Evolutionary conservation across 2,888 invertebrate genomes (phyloP).

Genomic region (Chrysomela aeneicollis): DNA sequence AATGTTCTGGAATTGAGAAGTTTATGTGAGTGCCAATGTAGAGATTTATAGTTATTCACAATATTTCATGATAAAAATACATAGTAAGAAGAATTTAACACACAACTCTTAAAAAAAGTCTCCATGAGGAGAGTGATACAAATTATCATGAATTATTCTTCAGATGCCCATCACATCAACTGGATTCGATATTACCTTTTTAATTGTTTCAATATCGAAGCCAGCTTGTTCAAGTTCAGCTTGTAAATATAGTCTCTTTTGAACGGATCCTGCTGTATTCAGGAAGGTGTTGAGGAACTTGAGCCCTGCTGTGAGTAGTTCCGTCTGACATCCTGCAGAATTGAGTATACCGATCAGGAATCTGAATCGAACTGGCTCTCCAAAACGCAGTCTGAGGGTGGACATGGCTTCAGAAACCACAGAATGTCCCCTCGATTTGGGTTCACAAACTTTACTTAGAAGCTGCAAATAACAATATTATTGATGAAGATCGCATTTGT

Average conservation of each 20-base stretch:
- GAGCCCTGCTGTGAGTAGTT: slow-evolving; percentile 81
- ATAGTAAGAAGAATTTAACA: too few relatives aligned
- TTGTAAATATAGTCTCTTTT: slow-evolving; percentile 83
- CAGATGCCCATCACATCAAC: too few relatives aligned
- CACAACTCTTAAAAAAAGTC: too few relatives aligned
- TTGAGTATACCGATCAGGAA: slow-evolving; percentile 89
- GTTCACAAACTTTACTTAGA: slow-evolving; percentile 83
- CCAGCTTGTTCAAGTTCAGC: slow-evolving; percentile 86
- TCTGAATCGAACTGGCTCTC: slow-evolving; percentile 91
- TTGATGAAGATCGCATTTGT: too few relatives aligned
- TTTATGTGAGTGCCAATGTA: neutral
- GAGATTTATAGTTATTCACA: neutral
- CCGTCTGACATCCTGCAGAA: slow-evolving; percentile 74
- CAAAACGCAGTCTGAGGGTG: slow-evolving; percentile 84
- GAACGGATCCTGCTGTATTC: slow-evolving; percentile 76
- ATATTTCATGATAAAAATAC: too few relatives aligned
- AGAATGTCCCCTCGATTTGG: slow-evolving; percentile 78
- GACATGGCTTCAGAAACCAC: slow-evolving; percentile 91
- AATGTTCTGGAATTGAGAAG: slow-evolving; percentile 65
- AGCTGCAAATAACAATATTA: slow-evolving; percentile 67
- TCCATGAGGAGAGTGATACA: too few relatives aligned
- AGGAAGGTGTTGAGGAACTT: slow-evolving; percentile 86
- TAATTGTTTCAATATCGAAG: slow-evolving; percentile 70
- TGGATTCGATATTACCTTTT: too few relatives aligned
- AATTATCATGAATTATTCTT: too few relatives aligned